phyloP scores from a whole-genome alignment of 2,888 invertebrate species.

The Aproaerema taeniolella region DNA sequence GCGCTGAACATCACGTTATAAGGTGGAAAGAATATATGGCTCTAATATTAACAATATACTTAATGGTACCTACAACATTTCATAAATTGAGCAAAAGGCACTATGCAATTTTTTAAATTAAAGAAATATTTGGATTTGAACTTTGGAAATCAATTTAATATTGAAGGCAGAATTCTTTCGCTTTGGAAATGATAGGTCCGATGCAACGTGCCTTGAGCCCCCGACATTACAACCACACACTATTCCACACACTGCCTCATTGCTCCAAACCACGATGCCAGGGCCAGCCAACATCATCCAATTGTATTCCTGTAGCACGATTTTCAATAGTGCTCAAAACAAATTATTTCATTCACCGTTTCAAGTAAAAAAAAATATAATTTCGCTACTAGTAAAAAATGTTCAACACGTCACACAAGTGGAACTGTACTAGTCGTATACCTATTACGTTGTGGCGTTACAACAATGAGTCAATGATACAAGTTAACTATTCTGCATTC shows the following conservation, averaged over 20 bases:
- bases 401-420: constrained; percentile 23
- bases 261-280: too few species aligned
- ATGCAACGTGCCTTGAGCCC: constrained; percentile 69
- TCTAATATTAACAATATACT: constrained; percentile 43
- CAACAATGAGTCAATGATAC: too few species aligned
- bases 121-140: constrained; percentile 49
- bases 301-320: constrained; percentile 25
- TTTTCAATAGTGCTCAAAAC: constrained; percentile 19
- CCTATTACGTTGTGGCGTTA: constrained; percentile 37
- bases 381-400: constrained; percentile 16
- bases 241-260: constrained; percentile 27
- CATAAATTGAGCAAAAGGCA: constrained; percentile 70
- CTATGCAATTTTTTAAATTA: constrained; percentile 62
- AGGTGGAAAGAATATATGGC: constrained; percentile 39
- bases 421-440: constrained; percentile 29
- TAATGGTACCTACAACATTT: constrained; percentile 48
- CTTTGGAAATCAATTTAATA: constrained; percentile 44
- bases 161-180: constrained; percentile 26
- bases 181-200: constrained; percentile 35
- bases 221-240: constrained; percentile 28
- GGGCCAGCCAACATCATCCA: constrained; percentile 27
- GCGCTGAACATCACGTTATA: constrained; percentile 31
- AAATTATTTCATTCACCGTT: constrained; percentile 1
- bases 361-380: constrained; percentile 10
- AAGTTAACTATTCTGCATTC: constrained; percentile 64